Evolutionary conservation across 2,797 vertebrate genomes (phyloP).

Genomic region (Notoglanidium macrostoma): DNA sequence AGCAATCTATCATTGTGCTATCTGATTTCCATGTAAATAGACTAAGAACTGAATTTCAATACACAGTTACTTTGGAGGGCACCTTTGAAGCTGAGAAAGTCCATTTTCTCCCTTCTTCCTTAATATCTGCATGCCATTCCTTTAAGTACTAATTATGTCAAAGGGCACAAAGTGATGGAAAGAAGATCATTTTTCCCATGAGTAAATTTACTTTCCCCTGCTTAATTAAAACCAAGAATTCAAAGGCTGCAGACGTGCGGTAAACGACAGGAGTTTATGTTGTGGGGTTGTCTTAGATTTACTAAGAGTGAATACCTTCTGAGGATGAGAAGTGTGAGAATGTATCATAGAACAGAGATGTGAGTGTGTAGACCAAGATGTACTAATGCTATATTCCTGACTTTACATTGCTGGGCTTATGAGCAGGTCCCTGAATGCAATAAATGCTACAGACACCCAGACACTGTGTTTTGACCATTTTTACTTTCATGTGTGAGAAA

Average conservation of each 20-base stretch:
- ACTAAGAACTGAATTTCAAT: constrained; percentile 31
- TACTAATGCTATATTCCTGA: neutral
- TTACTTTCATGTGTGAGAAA: neutral
- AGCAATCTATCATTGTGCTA: constrained; percentile 1
- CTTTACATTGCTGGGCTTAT: neutral
- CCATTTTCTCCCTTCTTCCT: neutral
- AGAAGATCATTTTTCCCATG: neutral
- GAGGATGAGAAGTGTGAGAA: neutral
- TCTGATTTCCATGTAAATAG: constrained; percentile 43
- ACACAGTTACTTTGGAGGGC: neutral
- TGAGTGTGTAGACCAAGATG: neutral
- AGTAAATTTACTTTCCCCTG: neutral
- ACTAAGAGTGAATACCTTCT: neutral
- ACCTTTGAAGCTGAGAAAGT: constrained; percentile 18
- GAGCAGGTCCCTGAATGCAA: neutral
- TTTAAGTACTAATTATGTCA: constrained; percentile 23
- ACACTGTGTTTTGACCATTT: neutral
- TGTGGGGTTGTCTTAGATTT: neutral
- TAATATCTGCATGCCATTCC: constrained; percentile 19
- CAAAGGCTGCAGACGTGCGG: neutral
- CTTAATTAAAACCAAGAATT: constrained; percentile 35
- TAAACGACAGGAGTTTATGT: neutral
- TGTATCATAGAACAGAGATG: neutral
- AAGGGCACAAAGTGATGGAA: constrained; percentile 29
- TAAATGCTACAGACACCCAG: neutral